phyloP scores from a whole-genome alignment of 2,888 invertebrate genomes.

The Arge pagana region DNA sequence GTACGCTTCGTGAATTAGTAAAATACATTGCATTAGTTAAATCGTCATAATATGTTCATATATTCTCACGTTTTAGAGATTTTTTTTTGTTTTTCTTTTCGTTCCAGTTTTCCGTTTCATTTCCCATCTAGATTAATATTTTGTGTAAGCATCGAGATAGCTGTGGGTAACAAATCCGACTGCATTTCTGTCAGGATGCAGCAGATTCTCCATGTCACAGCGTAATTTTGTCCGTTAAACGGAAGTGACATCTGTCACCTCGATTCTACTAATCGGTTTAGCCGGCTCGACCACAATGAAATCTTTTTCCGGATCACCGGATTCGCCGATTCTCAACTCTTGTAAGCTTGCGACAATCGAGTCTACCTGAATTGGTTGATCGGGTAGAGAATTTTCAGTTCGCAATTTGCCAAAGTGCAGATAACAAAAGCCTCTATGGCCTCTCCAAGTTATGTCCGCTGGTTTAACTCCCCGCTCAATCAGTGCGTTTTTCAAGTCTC shows the following conservation, averaged over 20 bases:
- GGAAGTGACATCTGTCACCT: constrained; percentile 60
- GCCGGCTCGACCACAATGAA: constrained; percentile 57
- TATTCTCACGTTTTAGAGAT: too few species aligned
- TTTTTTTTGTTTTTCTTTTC: too few species aligned
- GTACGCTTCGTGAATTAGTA: too few species aligned
- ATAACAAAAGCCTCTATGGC: constrained; percentile 67
- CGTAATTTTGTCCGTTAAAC: constrained; percentile 50
- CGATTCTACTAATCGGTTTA: constrained; percentile 61
- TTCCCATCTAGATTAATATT: too few species aligned
- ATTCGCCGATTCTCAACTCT: constrained; percentile 54
- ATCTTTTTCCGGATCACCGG: constrained; percentile 30
- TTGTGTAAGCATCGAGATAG: too few species aligned
- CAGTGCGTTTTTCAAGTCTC: constrained; percentile 75
- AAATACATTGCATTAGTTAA: too few species aligned
- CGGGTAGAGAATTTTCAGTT: constrained; percentile 37
- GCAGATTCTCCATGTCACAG: not conserved
- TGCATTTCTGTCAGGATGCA: too few species aligned
- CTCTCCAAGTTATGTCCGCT: constrained; percentile 74
- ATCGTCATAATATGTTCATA: too few species aligned
- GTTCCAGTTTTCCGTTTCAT: too few species aligned
- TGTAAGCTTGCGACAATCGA: constrained; percentile 60
- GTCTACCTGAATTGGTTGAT: constrained; percentile 57
- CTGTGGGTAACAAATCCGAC: too few species aligned
- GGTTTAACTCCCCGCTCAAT: constrained; percentile 77
- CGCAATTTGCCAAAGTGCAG: constrained; percentile 73